Base-by-base conservation (phyloP, 2,797 vertebrate genomes). In the Darevskia nairensis region DNA sequence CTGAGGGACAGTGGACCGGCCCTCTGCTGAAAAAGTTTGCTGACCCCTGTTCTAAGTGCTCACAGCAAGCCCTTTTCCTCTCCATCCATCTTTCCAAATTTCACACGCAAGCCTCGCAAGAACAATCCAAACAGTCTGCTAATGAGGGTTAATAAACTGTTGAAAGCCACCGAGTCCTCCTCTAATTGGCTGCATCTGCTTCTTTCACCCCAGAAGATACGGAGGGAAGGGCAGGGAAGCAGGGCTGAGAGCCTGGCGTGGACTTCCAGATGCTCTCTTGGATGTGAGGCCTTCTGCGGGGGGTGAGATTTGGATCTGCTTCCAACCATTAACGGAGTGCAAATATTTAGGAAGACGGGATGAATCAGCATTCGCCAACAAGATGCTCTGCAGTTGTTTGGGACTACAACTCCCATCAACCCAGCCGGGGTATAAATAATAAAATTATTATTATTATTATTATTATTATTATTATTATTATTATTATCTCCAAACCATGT, bases 71-170 rank as follows among this genome's bases (percentile, higher is more conserved):
- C 25, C 23, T 41, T 41, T 41, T 41, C 4, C 23, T 39, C 4
- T 19, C n/a, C 23, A 41, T 46, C 7, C 3, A 17, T 25, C 8
- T 61, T 35, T 39, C 82, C 50, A 35, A 27, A 29, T 75, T 75
- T 84, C 35, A 35, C 35, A 35, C 35, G 35, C 35, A 35, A 39
- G 25, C 17, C 59, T 84, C 50, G 2, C 15, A 35, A 39, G 25
- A 39, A 61, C 0, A 4, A 39, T 59, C 13, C 59, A 75, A 84
- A 75, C 71, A 84, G 8, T 2, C 17, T 17, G 35, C 72, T 85
- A 85, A 85, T 44, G 55, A 76, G 72, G 35, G 84, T 85, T 76
- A 85, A 85, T 64, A 61, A 76, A 76, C 72, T 85, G 72, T 21
- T 76, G 72, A 85, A 85, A 76, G 72, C 35, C 25, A 6, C 39